These are phyloP conservation scores for Machimus atricapillus DNA, from an alignment of 2,888 invertebrate genomes.

Conservation along the genomic window DNA sequence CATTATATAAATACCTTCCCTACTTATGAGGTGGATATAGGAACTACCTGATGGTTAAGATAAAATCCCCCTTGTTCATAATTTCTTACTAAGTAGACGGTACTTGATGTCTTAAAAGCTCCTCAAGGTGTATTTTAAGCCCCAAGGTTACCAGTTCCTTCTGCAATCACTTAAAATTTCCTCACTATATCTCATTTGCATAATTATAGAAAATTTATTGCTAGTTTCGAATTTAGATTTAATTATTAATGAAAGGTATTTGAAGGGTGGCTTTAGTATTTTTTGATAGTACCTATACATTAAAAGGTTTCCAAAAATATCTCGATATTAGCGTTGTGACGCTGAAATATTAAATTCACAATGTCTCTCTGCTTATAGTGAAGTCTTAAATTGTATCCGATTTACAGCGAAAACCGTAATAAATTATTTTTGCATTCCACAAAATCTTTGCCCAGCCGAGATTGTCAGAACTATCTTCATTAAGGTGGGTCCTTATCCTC, in stretches of 20 bases:
- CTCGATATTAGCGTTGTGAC: not conserved
- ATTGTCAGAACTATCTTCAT: conserved; percentile 21
- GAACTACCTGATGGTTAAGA: not conserved
- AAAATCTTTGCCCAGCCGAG: conserved; percentile 7
- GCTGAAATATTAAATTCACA: not conserved
- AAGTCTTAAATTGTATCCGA: not conserved
- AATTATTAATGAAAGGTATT: not conserved
- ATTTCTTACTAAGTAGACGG: conserved; percentile 20
- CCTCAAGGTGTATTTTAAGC: conserved; percentile 1
- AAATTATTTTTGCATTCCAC: conserved; percentile 18
- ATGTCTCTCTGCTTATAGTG: not conserved
- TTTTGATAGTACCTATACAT: not conserved
- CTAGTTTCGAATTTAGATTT: not conserved
- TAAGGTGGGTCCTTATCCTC: conserved; percentile 31
- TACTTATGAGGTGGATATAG: not conserved
- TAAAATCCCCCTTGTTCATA: conserved; percentile 10
- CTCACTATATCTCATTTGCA: not conserved
- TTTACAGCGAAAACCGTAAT: not conserved
- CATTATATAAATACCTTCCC: not conserved
- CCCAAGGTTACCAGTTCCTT: not conserved
- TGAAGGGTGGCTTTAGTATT: not conserved
- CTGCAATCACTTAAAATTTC: conserved; percentile 9
- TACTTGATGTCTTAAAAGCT: conserved; percentile 29
- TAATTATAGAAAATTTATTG: not conserved
- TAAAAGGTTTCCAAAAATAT: not conserved